These are phyloP conservation scores for Pterocles orientalis DNA, from an alignment of 2,113 vertebrate species.

Conservation along the genomic window DNA sequence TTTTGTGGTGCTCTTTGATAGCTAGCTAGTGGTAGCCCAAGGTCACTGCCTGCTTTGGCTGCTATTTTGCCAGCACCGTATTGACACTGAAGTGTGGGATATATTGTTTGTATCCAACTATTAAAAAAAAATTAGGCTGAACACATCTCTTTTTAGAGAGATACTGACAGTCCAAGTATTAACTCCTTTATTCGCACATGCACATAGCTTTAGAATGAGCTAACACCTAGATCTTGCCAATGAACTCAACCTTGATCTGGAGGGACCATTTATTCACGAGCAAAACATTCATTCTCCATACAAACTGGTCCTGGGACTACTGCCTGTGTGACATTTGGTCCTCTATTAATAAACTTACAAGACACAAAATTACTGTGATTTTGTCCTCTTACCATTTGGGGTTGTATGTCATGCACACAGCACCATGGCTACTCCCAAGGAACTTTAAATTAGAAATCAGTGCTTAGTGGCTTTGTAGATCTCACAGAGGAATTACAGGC, in stretches of 20 bases:
- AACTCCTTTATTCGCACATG: slow-evolving; percentile 21
- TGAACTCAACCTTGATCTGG: slow-evolving; percentile 73
- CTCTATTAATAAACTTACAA: slow-evolving; percentile 32
- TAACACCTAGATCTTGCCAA: slow-evolving; percentile 64
- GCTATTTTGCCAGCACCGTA: neutral
- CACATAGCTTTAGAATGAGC: slow-evolving; percentile 60
- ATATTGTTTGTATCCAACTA: neutral
- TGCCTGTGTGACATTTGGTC: neutral
- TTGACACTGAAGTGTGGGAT: neutral
- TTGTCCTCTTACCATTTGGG: slow-evolving; percentile 18
- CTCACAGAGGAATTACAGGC: slow-evolving; percentile 21
- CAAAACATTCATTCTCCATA: slow-evolving; percentile 54
- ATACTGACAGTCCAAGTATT: neutral
- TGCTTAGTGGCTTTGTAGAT: slow-evolving; percentile 16
- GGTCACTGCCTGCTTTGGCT: slow-evolving; percentile 20
- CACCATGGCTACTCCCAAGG: neutral
- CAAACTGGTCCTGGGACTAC: slow-evolving; percentile 36
- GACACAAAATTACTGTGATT: neutral
- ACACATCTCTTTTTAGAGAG: neutral
- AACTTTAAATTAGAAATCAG: slow-evolving; percentile 21
- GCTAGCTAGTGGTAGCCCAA: slow-evolving; percentile 4
- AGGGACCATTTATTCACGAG: slow-evolving; percentile 66
- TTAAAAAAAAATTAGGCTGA: neutral
- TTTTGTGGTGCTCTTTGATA: neutral
- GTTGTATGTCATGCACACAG: neutral